These are phyloP conservation scores for Agapornis roseicollis DNA, from an alignment of 2,113 vertebrate genomes.

Conservation along the genomic window DNA sequence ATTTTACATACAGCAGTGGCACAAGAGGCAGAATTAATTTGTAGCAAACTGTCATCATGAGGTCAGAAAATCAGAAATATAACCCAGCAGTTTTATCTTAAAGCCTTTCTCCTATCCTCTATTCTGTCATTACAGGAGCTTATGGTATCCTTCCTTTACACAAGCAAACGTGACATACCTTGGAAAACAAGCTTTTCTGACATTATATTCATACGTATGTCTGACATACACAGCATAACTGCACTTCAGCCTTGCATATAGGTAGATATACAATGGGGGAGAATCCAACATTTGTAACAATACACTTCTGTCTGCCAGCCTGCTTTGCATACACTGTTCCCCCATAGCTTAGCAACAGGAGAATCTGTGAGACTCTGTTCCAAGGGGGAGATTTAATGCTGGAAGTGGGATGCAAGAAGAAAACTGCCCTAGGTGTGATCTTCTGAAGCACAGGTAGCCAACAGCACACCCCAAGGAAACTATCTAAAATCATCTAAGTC, in stretches of 20 bases:
- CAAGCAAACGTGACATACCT: not conserved
- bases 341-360: not conserved
- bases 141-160: not conserved
- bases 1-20: not conserved
- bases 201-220: not conserved
- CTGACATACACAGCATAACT: not conserved
- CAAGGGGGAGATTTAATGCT: not conserved
- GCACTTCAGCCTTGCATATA: not conserved
- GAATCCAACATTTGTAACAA: not conserved
- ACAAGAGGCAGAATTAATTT: not conserved
- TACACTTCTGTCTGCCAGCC: not conserved
- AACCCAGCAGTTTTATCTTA: not conserved
- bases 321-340: accelerated
- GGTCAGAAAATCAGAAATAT: not conserved
- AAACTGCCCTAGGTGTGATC: not conserved
- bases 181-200: not conserved
- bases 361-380: not conserved
- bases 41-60: not conserved
- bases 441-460: not conserved
- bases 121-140: not conserved
- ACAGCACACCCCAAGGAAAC: not conserved
- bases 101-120: not conserved
- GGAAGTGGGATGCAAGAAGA: not conserved
- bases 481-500: not conserved
- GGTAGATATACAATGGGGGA: not conserved